These are phyloP conservation scores for Malachius bipustulatus DNA, from an alignment of 2,888 invertebrate species.

Conservation along the genomic window DNA sequence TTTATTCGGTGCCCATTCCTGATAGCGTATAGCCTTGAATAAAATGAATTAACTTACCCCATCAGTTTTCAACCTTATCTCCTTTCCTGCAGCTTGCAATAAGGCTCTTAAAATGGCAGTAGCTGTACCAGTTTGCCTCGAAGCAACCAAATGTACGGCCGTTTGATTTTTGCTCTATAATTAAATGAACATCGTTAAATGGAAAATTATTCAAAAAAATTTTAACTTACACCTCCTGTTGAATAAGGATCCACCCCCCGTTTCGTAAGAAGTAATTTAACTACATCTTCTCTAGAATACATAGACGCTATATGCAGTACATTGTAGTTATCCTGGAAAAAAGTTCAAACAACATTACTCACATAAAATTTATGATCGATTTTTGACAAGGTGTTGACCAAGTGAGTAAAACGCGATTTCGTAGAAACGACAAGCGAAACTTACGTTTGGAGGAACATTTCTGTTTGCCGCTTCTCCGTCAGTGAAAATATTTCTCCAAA, in stretches of 20 bases:
- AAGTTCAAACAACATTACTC: no score
- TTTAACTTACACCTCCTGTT: slow-evolving; percentile 80
- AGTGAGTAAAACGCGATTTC: no score
- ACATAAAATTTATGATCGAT: no score
- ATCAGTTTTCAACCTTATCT: slow-evolving; percentile 75
- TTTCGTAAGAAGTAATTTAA: slow-evolving; percentile 76
- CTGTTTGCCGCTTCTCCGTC: no score
- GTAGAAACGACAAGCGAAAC: no score
- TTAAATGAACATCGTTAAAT: slow-evolving; percentile 12
- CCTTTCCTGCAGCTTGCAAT: slow-evolving; percentile 78
- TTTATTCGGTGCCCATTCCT: no score
- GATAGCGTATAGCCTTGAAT: no score
- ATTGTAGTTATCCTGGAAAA: slow-evolving; percentile 91
- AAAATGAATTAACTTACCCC: slow-evolving; percentile 81
- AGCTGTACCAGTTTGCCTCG: slow-evolving; percentile 84
- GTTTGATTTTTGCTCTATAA: slow-evolving; percentile 82
- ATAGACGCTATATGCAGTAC: slow-evolving; percentile 90
- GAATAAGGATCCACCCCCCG: slow-evolving; percentile 85
- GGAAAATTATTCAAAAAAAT: slow-evolving; percentile 3
- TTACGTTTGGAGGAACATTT: no score
- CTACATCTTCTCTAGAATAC: slow-evolving; percentile 90
- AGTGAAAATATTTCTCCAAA: no score
- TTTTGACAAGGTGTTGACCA: no score
- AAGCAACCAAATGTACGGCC: slow-evolving; percentile 89
- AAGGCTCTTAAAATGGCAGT: slow-evolving; percentile 82